Base-by-base conservation (phyloP, 1,140 invertebrate species). In the Mactra quadrangularis region DNA sequence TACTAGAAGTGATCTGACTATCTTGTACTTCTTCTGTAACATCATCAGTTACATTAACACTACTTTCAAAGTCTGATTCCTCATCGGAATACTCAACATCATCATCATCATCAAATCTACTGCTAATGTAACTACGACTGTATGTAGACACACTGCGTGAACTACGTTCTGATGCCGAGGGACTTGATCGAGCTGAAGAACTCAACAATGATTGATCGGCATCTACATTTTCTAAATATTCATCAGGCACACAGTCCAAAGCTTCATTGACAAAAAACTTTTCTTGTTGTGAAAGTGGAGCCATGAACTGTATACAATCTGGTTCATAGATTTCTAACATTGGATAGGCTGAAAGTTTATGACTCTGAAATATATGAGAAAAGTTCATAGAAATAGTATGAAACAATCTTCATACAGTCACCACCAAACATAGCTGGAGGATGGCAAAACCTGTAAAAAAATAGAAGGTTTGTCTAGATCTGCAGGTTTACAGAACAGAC, bases 331-430 rank as follows among this genome's bases (percentile, higher is more conserved):
- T 86, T 86, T 94, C 94, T 9, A 94, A 85, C 71, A 93, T 89
- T 31, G 94, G 94, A 86, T 93, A 91, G 22, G 93, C 93, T 85
- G 92, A 93, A 35, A 94, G 87, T 53, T 90, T 91, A n/a, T 90
- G 88, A 35, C 92, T 89, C 93, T 94, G 89, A 29, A 88, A 87
- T 41, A 6, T n/a, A n/a, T n/a, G n/a, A n/a, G n/a, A n/a, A n/a
- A n/a, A n/a, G n/a, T n/a, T n/a, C n/a, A n/a, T n/a, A n/a, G n/a
- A n/a, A n/a, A n/a, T n/a, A n/a, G n/a, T n/a, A n/a, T n/a, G n/a
- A n/a, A n/a, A n/a, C n/a, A n/a, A n/a, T n/a, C n/a, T n/a, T n/a
- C n/a, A n/a, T n/a, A n/a, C n/a, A n/a, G n/a, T n/a, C n/a, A n/a
- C n/a, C n/a, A n/a, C n/a, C n/a, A n/a, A n/a, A n/a, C n/a, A n/a